Percentiles rank a stretch among this genome's conserved stretches.
These are phyloP conservation scores for Anolis carolinensis DNA, from an alignment of 2,113 vertebrate species.

Conservation along the genomic window DNA sequence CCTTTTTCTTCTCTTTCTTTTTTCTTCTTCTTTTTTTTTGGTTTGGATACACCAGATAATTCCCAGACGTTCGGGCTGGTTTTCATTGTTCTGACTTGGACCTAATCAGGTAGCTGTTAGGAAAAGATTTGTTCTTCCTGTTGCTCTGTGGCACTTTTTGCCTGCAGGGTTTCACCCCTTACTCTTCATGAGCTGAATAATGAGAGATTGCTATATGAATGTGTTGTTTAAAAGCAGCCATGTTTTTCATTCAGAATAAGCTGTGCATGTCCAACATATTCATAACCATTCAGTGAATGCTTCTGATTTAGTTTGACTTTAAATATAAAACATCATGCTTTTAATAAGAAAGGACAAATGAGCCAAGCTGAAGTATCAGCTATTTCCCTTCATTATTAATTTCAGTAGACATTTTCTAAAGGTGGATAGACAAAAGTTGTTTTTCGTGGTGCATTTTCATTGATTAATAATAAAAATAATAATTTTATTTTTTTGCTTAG, in stretches of 20 bases:
- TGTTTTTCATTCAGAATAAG: slow-evolving; percentile 47
- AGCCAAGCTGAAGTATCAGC: slow-evolving; percentile 31
- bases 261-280: slow-evolving; percentile 48
- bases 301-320: slow-evolving; percentile 43
- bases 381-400: slow-evolving; percentile 40
- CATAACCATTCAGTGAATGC: slow-evolving; percentile 1
- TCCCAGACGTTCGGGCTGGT: slow-evolving; percentile 21
- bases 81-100: slow-evolving; percentile 36
- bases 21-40: neutral
- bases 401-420: slow-evolving; percentile 32
- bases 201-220: neutral
- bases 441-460: slow-evolving; percentile 25
- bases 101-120: slow-evolving; percentile 24
- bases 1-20: neutral
- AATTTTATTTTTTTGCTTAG: no score
- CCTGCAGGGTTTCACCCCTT: slow-evolving; percentile 35
- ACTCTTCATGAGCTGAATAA: slow-evolving; percentile 13
- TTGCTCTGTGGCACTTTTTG: slow-evolving; percentile 26
- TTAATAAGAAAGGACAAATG: slow-evolving; percentile 39
- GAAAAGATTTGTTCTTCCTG: slow-evolving; percentile 9
- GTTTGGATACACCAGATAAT: slow-evolving; percentile 19
- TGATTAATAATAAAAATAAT: no score
- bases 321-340: slow-evolving; percentile 48
- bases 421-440: slow-evolving; percentile 3
- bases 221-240: slow-evolving; percentile 39